A percentile compares a stretch with the other conserved stretches of the same genome.
Evolutionary conservation across 2,113 vertebrate genomes (phyloP).

Genomic region (Varanus komodoensis): DNA sequence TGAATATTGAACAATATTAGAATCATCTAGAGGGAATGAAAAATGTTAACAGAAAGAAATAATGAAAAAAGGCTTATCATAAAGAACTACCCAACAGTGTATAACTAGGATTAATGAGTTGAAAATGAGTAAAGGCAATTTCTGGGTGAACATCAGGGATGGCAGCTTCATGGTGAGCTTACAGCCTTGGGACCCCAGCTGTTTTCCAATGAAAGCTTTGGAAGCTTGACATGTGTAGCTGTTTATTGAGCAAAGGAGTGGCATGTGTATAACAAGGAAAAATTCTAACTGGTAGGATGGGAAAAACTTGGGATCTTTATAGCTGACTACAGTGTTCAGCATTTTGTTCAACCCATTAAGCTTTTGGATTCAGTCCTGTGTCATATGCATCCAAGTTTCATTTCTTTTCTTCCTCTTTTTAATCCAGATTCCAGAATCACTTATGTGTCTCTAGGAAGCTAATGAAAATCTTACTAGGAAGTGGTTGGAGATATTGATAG

Average conservation of each 20-base stretch:
- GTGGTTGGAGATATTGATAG: constrained; percentile 1
- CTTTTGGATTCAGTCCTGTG: constrained; percentile 32
- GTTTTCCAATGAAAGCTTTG: constrained; percentile 23
- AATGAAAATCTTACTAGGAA: constrained; percentile 49
- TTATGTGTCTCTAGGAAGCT: constrained; percentile 41
- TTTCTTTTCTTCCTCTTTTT: constrained; percentile 34
- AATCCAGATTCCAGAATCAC: constrained; percentile 37
- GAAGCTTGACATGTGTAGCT: background rate
- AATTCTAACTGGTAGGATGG: background rate
- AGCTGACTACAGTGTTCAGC: constrained; percentile 41
- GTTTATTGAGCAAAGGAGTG: background rate
- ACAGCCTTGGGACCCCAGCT: constrained; percentile 16
- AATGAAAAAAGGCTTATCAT: background rate
- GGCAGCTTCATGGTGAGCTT: background rate
- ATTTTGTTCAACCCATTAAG: constrained; percentile 41
- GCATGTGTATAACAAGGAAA: background rate
- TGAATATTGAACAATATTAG: constrained; percentile 5
- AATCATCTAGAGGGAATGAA: background rate
- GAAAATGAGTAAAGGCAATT: constrained; percentile 25
- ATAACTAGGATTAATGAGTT: constrained; percentile 25
- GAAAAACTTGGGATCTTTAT: constrained; percentile 24
- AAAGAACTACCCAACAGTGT: constrained; percentile 9
- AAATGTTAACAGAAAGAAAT: background rate
- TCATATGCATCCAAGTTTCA: constrained; percentile 28
- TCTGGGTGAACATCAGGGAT: constrained; percentile 8